Conservation (phyloP, 2,113 vertebrate species). For the Nestor notabilis region DNA sequence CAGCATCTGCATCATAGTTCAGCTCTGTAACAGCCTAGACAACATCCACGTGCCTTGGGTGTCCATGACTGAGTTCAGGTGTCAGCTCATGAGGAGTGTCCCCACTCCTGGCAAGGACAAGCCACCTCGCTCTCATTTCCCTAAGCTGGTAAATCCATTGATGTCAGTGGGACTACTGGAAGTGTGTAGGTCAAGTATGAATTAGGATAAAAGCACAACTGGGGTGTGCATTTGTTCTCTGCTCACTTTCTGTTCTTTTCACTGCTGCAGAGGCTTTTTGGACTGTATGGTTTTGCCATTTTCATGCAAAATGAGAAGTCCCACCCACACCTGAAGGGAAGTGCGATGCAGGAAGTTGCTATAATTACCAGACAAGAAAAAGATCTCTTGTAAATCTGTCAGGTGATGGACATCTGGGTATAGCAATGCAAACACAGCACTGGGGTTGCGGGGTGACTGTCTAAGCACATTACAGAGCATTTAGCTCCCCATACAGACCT, state of each 20-base stretch:
- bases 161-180: neutral
- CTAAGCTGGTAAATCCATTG: neutral
- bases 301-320: neutral
- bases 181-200: neutral
- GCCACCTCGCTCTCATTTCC: neutral
- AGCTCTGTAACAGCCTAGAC: neutral
- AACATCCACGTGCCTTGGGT: neutral
- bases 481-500: neutral
- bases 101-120: neutral
- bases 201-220: neutral
- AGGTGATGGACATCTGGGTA: neutral
- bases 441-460: neutral
- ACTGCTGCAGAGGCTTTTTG: neutral
- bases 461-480: neutral
- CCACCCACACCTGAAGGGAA: neutral
- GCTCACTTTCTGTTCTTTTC: neutral
- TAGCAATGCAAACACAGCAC: no score
- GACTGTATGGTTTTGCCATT: rapidly evolving
- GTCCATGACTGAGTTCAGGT: neutral
- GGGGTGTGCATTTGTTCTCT: neutral
- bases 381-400: neutral
- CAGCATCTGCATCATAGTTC: neutral
- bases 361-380: neutral
- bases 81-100: neutral
- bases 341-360: neutral